Evolutionary conservation across 2,797 vertebrate species (phyloP).

Genomic region (Amphiprion clarkii): DNA sequence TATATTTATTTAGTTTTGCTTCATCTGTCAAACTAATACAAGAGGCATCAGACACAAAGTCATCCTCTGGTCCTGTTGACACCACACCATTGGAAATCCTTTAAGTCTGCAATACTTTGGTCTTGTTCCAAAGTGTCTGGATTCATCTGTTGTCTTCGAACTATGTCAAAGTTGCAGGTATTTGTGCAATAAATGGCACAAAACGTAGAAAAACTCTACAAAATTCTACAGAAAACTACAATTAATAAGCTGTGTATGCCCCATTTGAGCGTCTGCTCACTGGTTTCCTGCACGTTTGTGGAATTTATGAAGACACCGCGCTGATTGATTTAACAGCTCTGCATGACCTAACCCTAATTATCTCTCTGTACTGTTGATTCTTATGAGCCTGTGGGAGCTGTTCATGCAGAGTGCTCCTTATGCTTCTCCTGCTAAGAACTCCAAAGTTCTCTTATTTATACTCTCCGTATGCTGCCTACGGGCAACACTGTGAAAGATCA

Average conservation of each 20-base stretch:
- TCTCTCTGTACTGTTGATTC: slow-evolving; percentile 41
- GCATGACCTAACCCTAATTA: slow-evolving; percentile 50
- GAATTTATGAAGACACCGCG: slow-evolving; percentile 40
- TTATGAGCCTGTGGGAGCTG: slow-evolving; percentile 20
- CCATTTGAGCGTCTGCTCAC: slow-evolving; percentile 20
- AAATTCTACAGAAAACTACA: slow-evolving; percentile 23
- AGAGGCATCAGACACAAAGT: not conserved
- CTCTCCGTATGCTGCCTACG: too few species aligned
- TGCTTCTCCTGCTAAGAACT: slow-evolving; percentile 6
- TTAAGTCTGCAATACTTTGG: not conserved
- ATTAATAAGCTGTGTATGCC: slow-evolving; percentile 6
- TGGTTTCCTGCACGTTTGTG: slow-evolving; percentile 21
- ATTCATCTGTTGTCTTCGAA: not conserved
- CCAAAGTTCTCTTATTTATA: not conserved
- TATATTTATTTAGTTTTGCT: too few species aligned
- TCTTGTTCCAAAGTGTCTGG: not conserved
- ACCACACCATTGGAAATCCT: not conserved
- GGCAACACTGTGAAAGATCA: too few species aligned
- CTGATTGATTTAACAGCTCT: slow-evolving; percentile 43
- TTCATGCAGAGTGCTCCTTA: slow-evolving; percentile 12
- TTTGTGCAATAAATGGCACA: not conserved
- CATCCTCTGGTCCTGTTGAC: slow-evolving; percentile 11
- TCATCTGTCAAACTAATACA: not conserved
- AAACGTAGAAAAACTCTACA: not conserved
- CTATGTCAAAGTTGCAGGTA: slow-evolving; percentile 4